phyloP scores from a whole-genome alignment of 1,140 invertebrate species.

The Potamilus streckersoni region DNA sequence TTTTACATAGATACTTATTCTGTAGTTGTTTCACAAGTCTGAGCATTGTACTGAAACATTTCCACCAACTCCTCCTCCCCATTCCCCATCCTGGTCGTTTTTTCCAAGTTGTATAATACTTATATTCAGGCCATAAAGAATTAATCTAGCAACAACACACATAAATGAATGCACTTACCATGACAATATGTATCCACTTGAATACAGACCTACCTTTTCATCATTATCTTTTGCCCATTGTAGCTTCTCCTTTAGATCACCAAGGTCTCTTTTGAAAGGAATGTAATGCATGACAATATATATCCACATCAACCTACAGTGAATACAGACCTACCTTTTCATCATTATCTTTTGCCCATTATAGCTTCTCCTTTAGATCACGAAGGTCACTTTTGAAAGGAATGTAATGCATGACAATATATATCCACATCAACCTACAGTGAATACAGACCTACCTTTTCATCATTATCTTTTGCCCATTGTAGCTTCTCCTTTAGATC shows the following conservation, averaged over 20 bases:
- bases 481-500: slow-evolving; percentile 83
- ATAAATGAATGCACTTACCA: background rate
- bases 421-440: background rate
- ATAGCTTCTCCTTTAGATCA: slow-evolving; percentile 83
- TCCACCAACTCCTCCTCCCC: too few relatives aligned
- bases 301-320: background rate
- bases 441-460: slow-evolving; percentile 65
- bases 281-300: slow-evolving; percentile 78
- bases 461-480: slow-evolving; percentile 86
- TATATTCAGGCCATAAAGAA: too few relatives aligned
- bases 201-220: too few relatives aligned
- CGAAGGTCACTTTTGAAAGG: slow-evolving; percentile 84
- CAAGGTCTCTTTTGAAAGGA: slow-evolving; percentile 83
- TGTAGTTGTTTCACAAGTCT: too few relatives aligned
- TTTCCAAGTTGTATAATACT: too few relatives aligned
- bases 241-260: slow-evolving; percentile 83
- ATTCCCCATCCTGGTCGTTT: too few relatives aligned
- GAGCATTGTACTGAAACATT: too few relatives aligned
- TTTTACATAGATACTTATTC: too few relatives aligned
- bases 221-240: slow-evolving; percentile 86
- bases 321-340: too few relatives aligned
- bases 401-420: slow-evolving; percentile 78
- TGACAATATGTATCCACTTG: background rate
- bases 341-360: slow-evolving; percentile 86
- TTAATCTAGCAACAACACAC: too few relatives aligned